Evolutionary conservation across 2,113 vertebrate species (phyloP), one percentile per base, ranked within the genome.

Genomic region (Misgurnus mizolepis): DNA sequence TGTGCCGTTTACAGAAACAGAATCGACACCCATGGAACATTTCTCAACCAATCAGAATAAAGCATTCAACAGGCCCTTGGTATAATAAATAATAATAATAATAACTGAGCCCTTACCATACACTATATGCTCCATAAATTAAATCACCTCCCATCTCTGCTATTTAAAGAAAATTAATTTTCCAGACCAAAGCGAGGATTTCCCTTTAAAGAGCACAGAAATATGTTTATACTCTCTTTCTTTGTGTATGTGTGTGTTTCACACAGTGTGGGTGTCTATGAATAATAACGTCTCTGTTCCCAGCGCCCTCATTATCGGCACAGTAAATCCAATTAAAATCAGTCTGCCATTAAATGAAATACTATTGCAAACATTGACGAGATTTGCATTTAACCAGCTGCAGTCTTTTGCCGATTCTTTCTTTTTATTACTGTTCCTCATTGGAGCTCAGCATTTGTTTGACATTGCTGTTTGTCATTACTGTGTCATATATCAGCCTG

Each of bases 311-410:
- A 74, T 81, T 81, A 83, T 41, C 58, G 60, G 74, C 74, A 80
- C 61, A 56, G 61, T 68, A 83, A 83, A 83, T 83, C 82, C 70
- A 70, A 82, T 84, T 80, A 84, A 81, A 83, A 71, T 67, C 73
- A 84, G 39, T 70, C 81, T 83, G 45, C 55, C 81, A 82, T 80
- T 80, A 67, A 85, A 82, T 77, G 58, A 85, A 73, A 81, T 75
- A 45, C 65, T 70, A 45, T 7, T 5, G 22, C 47, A 80, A 76
- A 67, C 22, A 43, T 17, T 67, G 66, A 18, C 6, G 22, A 72
- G 80, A 77, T 77, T 67, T 79, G 14, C 11, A 66, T 81, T 62
- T 56, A 40, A 17, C 8, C 58, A 76, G 61, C 2, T 5, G 1
- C 18, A 58, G 18, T 61, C 18, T 67, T 70, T 66, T 27, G 11